phyloP scores from a whole-genome alignment of 1,140 invertebrate species.

The Calephelis nemesis region DNA sequence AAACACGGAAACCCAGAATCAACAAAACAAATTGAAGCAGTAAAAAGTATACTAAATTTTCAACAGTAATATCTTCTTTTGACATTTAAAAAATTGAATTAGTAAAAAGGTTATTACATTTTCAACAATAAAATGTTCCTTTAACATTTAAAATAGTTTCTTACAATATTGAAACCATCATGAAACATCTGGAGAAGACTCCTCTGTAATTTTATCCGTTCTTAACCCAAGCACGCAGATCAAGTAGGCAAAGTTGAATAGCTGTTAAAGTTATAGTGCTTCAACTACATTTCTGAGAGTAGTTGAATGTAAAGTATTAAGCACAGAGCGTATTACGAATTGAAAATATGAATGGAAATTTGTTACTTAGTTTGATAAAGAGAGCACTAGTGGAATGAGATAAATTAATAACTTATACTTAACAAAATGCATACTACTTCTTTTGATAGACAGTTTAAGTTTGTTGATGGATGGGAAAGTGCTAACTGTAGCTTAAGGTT shows the following conservation, averaged over 20 bases:
- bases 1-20: no score
- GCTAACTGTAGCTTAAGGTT: no score
- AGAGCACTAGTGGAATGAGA: no score
- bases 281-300: not conserved
- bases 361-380: no score
- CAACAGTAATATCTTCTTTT: not conserved
- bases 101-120: not conserved
- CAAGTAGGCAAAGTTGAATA: constrained; percentile 4
- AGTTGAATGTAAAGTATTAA: not conserved
- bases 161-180: not conserved
- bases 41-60: not conserved
- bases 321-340: not conserved
- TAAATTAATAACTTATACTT: no score
- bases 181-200: not conserved
- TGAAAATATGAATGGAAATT: not conserved
- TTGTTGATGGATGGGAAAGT: no score
- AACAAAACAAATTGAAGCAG: not conserved
- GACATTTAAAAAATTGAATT: not conserved
- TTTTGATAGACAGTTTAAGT: no score
- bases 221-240: constrained; percentile 12
- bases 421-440: no score
- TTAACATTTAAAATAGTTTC: not conserved
- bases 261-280: constrained; percentile 8
- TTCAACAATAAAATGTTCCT: not conserved
- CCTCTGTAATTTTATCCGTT: constrained; percentile 7